Evolutionary conservation across 1,140 invertebrate genomes (phyloP).

Genomic region (Metaphire vulgaris): DNA sequence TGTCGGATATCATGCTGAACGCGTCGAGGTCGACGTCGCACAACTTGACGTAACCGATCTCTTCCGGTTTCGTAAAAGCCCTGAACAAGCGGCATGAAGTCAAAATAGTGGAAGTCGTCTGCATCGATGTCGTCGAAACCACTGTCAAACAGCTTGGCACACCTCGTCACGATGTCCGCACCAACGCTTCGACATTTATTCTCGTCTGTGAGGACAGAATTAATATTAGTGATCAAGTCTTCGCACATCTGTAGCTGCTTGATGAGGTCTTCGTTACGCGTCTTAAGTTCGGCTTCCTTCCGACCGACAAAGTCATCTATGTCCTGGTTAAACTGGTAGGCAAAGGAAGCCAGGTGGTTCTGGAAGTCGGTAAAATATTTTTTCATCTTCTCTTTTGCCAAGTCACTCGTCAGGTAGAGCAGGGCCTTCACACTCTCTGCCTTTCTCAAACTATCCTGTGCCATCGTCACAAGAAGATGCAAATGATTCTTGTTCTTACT

Average conservation of each 20-base stretch:
- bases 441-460: background rate
- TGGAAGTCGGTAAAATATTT: background rate
- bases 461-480: background rate
- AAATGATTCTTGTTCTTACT: background rate
- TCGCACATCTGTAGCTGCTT: background rate
- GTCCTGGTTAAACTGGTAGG: background rate
- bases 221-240: background rate
- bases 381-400: background rate
- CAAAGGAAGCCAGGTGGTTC: background rate
- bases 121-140: background rate
- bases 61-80: background rate
- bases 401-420: background rate
- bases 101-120: background rate
- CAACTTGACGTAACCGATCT: background rate
- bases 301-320: background rate
- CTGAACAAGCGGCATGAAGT: background rate
- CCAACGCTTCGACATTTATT: background rate
- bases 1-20: background rate
- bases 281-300: background rate
- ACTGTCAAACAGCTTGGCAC: background rate
- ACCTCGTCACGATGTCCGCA: background rate
- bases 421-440: background rate
- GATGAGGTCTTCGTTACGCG: background rate
- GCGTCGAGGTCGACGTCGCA: background rate
- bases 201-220: background rate